Percentiles rank a stretch among this genome's conserved stretches.
phyloP scores from a whole-genome alignment of 1,140 invertebrate genomes.

The Tetramorium alpestre region DNA sequence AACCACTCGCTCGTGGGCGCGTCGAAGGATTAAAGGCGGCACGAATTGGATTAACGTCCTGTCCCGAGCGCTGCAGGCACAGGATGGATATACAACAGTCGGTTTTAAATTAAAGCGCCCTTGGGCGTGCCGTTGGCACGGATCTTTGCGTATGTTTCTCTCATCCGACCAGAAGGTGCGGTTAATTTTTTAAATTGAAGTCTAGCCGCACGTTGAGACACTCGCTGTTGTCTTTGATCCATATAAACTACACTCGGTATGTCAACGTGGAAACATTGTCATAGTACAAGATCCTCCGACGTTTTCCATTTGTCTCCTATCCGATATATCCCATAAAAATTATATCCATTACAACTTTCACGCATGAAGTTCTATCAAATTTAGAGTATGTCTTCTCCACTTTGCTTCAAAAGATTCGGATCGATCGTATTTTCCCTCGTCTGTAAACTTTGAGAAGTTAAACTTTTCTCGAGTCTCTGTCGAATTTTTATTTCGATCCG shows the following conservation, averaged over 20 bases:
- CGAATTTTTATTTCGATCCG: not conserved
- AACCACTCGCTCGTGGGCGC: slow-evolving; percentile 41
- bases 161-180: slow-evolving; percentile 47
- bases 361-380: not conserved
- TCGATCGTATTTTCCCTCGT: not conserved
- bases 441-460: not conserved
- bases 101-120: slow-evolving; percentile 74
- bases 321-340: slow-evolving; percentile 26
- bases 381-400: not conserved
- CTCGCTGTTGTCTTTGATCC: slow-evolving; percentile 52
- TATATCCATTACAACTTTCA: not conserved
- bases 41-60: slow-evolving; percentile 71
- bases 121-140: slow-evolving; percentile 65
- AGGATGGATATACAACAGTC: slow-evolving; percentile 58
- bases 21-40: slow-evolving; percentile 75
- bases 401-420: not conserved
- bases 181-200: slow-evolving; percentile 73
- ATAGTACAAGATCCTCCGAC: not conserved
- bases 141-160: slow-evolving; percentile 49
- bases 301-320: not conserved
- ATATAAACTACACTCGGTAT: not conserved
- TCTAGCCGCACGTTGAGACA: not conserved
- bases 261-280: slow-evolving; percentile 4
- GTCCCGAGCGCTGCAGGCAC: slow-evolving; percentile 15
- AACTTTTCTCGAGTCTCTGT: not conserved